Evolutionary conservation across 2,113 vertebrate species (phyloP).

Genomic region (Lucifuga dentata): DNA sequence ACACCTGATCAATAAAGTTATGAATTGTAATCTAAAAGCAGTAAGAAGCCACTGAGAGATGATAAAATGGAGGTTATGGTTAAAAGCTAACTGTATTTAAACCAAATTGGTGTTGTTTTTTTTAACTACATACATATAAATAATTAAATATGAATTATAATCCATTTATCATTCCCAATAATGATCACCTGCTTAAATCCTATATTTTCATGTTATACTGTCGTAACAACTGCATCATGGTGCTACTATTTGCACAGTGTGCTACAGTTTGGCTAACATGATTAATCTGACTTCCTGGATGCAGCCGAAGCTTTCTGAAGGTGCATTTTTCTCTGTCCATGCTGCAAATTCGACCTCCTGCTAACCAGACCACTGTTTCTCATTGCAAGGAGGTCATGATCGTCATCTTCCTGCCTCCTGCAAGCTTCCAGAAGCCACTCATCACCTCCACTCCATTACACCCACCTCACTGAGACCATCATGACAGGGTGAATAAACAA

Average conservation of each 20-base stretch:
- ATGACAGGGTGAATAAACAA: conserved; percentile 29
- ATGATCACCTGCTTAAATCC: too few relatives aligned
- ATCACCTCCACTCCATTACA: conserved; percentile 66
- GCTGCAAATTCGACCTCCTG: conserved; percentile 12
- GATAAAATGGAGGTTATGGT: too few relatives aligned
- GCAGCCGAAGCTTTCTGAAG: conserved; percentile 9
- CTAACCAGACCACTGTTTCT: neutral
- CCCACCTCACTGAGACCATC: conserved; percentile 41
- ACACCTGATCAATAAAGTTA: too few relatives aligned
- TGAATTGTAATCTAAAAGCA: too few relatives aligned
- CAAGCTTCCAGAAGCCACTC: conserved; percentile 55
- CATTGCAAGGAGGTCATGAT: conserved; percentile 7
- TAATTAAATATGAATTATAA: too few relatives aligned
- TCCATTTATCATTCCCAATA: too few relatives aligned
- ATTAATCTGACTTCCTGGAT: conserved; percentile 5
- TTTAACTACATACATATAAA: too few relatives aligned
- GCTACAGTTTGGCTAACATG: neutral
- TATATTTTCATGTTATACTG: too few relatives aligned
- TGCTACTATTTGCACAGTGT: neutral
- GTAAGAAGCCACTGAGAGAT: too few relatives aligned
- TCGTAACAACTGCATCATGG: neutral
- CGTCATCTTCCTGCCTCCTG: conserved; percentile 14
- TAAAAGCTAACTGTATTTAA: too few relatives aligned
- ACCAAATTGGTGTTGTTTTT: too few relatives aligned
- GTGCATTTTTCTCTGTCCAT: neutral